phyloP scores from a whole-genome alignment of 92 coral and sea anemone genomes.

The Pocillopora meandrina region DNA sequence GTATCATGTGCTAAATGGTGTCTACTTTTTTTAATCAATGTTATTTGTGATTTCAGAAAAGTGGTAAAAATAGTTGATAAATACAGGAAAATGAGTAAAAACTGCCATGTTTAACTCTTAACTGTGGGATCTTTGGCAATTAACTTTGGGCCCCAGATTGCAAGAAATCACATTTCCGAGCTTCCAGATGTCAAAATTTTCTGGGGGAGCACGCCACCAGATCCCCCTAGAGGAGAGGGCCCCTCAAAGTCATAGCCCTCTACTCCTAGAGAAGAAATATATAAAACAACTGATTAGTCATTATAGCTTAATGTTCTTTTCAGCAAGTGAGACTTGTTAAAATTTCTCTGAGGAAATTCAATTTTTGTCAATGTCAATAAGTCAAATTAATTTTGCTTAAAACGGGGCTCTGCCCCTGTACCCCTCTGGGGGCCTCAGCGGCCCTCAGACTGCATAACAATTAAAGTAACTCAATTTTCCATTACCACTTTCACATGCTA shows the following conservation, averaged over 20 bases:
- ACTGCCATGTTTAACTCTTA: neutral
- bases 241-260: no score
- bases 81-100: neutral
- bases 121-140: neutral
- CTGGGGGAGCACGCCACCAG: no score
- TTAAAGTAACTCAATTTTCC: no score
- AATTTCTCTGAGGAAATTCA: constrained; percentile 4
- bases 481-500: no score
- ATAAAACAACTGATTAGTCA: constrained; percentile 4
- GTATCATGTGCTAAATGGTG: no score
- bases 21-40: no score
- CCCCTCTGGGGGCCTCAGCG: neutral
- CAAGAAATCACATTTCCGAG: neutral
- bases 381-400: neutral
- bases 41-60: no score
- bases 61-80: no score
- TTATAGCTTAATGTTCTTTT: neutral
- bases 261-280: no score
- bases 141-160: neutral
- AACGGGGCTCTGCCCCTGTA: constrained; percentile 8
- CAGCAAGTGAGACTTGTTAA: neutral
- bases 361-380: neutral
- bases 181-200: no score
- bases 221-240: no score
- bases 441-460: neutral